Evolutionary conservation across 2,888 invertebrate species (phyloP), one percentile per base, ranked within the genome.

Genomic region (Girardia tigrina): DNA sequence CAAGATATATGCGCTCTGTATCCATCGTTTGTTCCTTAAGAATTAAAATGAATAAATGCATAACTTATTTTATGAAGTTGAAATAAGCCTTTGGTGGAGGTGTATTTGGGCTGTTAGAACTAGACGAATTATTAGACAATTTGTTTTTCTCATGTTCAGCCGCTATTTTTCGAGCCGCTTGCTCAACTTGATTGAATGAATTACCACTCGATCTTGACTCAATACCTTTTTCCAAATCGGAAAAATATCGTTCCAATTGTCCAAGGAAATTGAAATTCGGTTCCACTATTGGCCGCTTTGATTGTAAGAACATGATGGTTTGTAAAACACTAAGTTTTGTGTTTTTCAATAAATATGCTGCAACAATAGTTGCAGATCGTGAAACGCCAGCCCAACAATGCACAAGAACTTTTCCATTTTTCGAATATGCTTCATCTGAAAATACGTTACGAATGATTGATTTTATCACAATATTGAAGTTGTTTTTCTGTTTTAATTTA

Each of bases 241-340:
- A 16, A n/a, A 28, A 29, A 26, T 73, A 75, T 23, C 71, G 71
- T 26, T 75, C 76, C n/a, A 75, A 42, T 74, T 75, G 76, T 20
- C 76, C 76, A 73, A 75, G 74, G 74, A 75, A 75, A 28, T 75
- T 74, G 20, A 75, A 42, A 75, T 75, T 75, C 8, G 76, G 76
- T 23, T 29, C 76, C 1, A 70, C 76, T 27, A 75, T 74, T 6
- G 76, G 26, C 8, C 76, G 27, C 6, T 36, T 27, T 6, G 36
- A 23, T 26, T 74, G 76, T 14, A 75, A 42, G 74, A 75, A 75
- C 26, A 28, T 42, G 4, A 75, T 73, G 1, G 42, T 71, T 8
- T 75, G 72, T 4, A 73, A 6, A 16, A 75, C 29, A 26, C n/a
- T 75, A 2, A 75, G 26, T 12, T 75, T 23, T 8, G 76, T 36